A percentile compares a stretch with the other conserved stretches of the same genome.
phyloP scores from a whole-genome alignment of 2,888 invertebrate species.

The Orthosia gothica region DNA sequence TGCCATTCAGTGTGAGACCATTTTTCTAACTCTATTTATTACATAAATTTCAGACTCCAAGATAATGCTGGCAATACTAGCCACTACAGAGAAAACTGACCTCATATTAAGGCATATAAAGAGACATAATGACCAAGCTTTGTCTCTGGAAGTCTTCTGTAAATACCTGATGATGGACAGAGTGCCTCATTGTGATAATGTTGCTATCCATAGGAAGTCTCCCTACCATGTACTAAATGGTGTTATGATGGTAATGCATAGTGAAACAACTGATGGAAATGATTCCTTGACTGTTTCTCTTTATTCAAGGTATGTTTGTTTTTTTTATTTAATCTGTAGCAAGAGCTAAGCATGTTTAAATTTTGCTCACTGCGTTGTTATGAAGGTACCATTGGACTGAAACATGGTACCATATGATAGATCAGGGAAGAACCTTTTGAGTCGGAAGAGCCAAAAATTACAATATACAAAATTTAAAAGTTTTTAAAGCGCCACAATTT shows the following conservation, averaged over 20 bases:
- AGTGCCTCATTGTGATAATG: constrained; percentile 67
- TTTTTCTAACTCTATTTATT: background rate
- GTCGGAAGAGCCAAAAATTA: too few species aligned
- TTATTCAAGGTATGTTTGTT: constrained; percentile 80
- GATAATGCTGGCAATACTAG: constrained; percentile 75
- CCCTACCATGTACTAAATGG: constrained; percentile 83
- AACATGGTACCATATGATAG: too few species aligned
- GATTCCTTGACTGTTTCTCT: constrained; percentile 69
- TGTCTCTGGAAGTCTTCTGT: constrained; percentile 74
- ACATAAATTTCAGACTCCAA: constrained; percentile 71
- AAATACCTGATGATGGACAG: constrained; percentile 79
- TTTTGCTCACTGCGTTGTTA: too few species aligned
- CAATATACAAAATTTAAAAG: too few species aligned
- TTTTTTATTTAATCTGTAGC: too few species aligned
- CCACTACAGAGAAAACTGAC: constrained; percentile 77
- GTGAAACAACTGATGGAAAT: constrained; percentile 36
- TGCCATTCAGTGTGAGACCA: too few species aligned
- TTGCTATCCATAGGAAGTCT: constrained; percentile 77
- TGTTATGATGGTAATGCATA: constrained; percentile 75
- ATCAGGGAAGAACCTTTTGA: too few species aligned
- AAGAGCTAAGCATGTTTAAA: background rate
- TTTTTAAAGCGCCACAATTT: too few species aligned
- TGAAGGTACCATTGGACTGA: too few species aligned
- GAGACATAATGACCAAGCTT: constrained; percentile 46
- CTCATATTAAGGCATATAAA: constrained; percentile 77